Conservation (phyloP, 2,113 vertebrate genomes). For the Felis chaus region DNA sequence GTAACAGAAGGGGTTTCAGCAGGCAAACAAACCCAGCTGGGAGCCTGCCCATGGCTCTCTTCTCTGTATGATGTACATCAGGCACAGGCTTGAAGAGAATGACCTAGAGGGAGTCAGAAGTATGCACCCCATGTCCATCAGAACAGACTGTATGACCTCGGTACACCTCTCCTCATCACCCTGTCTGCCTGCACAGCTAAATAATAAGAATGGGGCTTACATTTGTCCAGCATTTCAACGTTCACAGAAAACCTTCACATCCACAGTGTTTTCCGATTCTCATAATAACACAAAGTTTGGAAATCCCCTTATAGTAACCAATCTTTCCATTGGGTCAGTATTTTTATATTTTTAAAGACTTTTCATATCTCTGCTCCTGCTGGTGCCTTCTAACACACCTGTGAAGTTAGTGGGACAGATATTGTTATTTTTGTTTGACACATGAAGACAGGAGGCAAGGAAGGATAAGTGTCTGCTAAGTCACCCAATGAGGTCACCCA, state of each 20-base stretch:
- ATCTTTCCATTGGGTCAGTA: background rate
- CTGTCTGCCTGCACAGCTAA: no score
- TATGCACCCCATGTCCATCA: background rate
- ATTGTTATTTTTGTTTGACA: background rate
- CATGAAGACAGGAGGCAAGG: background rate
- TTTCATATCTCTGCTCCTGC: background rate
- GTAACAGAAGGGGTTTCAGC: slow-evolving; percentile 34
- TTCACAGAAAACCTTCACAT: background rate
- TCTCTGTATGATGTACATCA: background rate
- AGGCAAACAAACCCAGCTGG: slow-evolving; percentile 56
- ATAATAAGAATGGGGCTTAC: rapidly evolving
- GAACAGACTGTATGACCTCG: background rate
- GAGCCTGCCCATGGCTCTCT: background rate
- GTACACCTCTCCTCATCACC: background rate
- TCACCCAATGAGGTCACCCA: background rate
- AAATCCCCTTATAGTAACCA: background rate
- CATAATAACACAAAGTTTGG: background rate
- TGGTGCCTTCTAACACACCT: rapidly evolving
- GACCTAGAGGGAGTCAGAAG: background rate
- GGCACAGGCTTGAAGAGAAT: background rate
- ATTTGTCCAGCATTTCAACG: background rate
- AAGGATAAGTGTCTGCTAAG: background rate
- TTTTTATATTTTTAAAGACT: background rate
- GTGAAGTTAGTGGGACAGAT: background rate
- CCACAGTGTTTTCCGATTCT: background rate